A percentile compares a stretch with the other conserved stretches of the same genome.
Evolutionary conservation across 2,113 vertebrate genomes (phyloP).

Genomic region (Oenanthe oenanthe): DNA sequence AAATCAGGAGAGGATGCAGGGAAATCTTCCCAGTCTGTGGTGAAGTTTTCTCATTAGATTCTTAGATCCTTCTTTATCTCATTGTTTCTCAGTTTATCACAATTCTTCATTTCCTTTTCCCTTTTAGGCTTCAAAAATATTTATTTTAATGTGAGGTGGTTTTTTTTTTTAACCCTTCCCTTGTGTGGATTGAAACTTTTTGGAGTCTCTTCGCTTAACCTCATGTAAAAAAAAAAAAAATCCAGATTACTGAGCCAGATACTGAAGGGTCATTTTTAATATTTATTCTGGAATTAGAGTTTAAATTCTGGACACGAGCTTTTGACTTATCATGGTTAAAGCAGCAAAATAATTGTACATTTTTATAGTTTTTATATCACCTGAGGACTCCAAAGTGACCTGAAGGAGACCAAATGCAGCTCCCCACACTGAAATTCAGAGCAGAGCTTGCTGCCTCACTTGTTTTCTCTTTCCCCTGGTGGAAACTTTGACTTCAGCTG

Average conservation of each 20-base stretch:
- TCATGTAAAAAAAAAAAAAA: neutral
- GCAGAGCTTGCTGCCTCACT: neutral
- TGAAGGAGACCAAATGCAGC: neutral
- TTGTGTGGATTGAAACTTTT: neutral
- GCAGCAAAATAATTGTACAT: neutral
- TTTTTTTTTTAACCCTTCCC: slow-evolving; percentile 2
- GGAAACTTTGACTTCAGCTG: slow-evolving; percentile 44
- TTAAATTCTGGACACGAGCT: neutral
- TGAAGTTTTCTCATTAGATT: slow-evolving; percentile 14
- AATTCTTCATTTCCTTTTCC: slow-evolving; percentile 63
- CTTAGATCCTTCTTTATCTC: slow-evolving; percentile 64
- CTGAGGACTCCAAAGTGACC: neutral
- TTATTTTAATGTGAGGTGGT: neutral
- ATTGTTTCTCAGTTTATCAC: slow-evolving; percentile 59
- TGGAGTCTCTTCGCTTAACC: neutral
- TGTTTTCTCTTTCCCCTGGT: neutral
- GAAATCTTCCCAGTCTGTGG: neutral
- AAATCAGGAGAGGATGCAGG: neutral
- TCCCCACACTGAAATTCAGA: neutral
- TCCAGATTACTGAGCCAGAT: neutral
- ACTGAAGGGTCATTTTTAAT: neutral
- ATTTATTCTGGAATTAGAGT: neutral
- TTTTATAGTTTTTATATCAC: neutral
- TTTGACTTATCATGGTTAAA: neutral
- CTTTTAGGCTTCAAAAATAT: slow-evolving; percentile 19